Evolutionary conservation across 2,113 vertebrate species (phyloP), one percentile per base, ranked within the genome.

Genomic region (Gila orcuttii): DNA sequence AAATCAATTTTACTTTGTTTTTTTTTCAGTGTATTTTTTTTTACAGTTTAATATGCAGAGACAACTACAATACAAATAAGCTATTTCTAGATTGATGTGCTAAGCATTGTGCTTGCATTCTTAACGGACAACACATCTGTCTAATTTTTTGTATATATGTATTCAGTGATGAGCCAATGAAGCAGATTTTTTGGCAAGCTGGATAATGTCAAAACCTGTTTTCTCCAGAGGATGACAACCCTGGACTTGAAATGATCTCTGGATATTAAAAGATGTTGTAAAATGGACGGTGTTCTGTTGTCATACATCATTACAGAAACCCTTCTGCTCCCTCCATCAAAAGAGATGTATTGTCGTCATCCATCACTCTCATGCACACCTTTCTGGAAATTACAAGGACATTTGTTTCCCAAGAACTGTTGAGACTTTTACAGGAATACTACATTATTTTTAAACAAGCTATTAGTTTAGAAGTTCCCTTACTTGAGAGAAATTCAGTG

Each of bases 331-430:
- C 39, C 80, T 31, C 84, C 88, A 89, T 92, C 90, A 90, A 90
- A 89, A 89, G 86, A 88, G 87, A 91, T 88, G 89, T 92, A 94
- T 93, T 93, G 91, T 91, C 89, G 84, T 89, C 92, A 92, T 92
- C 91, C 89, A 91, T 93, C 92, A 93, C 83, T 83, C 71, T 55
- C 74, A 81, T 89, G 90, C 82, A 77, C 84, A 86, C 87, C 19
- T 86, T 87, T 69, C 17, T 86, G 85, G 85, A 89, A 87, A 90
- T 92, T 89, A 91, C 74, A 87, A 59, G 84, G 83, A 28, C 75
- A 89, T 92, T 91, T 87, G 73, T 92, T 88, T 86, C 81, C 45
- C 50, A 28, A 75, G 42, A 47, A 47, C 23, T 47, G 71, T 74
- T 23, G 28, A 77, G 47, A 31, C 25, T 77, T 77, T 77, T 31